Evolutionary conservation across 2,113 vertebrate species (phyloP).

Genomic region (Barnardius zonarius): DNA sequence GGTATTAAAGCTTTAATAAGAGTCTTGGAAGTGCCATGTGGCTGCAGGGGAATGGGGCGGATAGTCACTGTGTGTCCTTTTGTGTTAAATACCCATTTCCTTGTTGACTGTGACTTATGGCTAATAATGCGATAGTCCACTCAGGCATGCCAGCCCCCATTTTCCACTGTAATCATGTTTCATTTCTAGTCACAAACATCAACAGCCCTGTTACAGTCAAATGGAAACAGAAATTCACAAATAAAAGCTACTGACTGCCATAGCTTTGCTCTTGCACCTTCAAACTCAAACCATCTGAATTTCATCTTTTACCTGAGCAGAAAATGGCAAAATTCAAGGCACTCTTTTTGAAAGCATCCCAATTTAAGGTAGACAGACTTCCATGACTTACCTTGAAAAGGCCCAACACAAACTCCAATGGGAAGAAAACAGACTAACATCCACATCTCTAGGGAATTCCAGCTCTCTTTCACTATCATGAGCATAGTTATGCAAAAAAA

Average conservation of each 20-base stretch:
- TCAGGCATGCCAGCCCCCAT: not conserved
- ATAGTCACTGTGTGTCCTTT: not conserved
- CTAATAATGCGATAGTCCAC: constrained; percentile 12
- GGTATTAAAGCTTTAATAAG: constrained; percentile 34
- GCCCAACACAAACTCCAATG: not conserved
- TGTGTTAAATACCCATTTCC: constrained; percentile 37
- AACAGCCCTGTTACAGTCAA: not conserved
- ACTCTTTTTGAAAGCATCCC: not conserved
- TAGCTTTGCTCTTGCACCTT: not conserved
- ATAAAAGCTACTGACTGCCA: not conserved
- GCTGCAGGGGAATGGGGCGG: not conserved
- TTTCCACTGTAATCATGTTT: constrained; percentile 16
- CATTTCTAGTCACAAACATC: constrained; percentile 11
- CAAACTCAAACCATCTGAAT: not conserved
- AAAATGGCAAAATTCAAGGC: not conserved
- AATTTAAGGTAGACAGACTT: not conserved
- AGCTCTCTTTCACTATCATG: not conserved
- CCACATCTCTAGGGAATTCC: not conserved
- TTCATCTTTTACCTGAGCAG: not conserved
- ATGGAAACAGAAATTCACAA: constrained; percentile 6
- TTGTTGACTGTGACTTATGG: not conserved
- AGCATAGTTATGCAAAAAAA: not conserved
- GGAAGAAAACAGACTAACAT: not conserved
- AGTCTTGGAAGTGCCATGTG: not conserved
- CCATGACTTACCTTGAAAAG: not conserved